Evolutionary conservation across 2,113 vertebrate genomes (phyloP).

Genomic region (Pica pica): DNA sequence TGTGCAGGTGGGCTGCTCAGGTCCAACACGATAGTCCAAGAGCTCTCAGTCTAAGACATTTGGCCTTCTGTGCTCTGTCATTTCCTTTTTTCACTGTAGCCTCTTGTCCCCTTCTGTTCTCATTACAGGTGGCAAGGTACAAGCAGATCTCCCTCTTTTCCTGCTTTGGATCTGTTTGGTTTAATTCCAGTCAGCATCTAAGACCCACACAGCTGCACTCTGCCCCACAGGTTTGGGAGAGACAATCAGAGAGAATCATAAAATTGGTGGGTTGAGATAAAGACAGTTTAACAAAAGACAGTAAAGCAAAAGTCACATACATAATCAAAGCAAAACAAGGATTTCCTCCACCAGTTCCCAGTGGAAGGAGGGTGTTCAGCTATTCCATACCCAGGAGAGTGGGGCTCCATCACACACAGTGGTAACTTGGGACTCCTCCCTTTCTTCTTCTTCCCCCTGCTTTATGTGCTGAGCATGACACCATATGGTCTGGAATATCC

Average conservation of each 20-base stretch:
- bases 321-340: background rate
- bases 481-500: background rate
- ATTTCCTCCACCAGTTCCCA: background rate
- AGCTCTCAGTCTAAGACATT: background rate
- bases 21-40: background rate
- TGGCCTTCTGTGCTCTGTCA: fast-evolving
- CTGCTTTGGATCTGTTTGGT: background rate
- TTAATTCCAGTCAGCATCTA: background rate
- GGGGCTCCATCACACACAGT: background rate
- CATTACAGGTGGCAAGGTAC: fast-evolving
- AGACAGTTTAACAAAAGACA: background rate
- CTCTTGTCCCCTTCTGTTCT: fast-evolving
- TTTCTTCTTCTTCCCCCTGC: background rate
- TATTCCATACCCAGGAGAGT: too few species aligned
- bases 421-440: background rate
- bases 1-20: background rate
- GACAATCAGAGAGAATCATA: background rate
- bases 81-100: background rate
- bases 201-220: background rate
- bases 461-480: background rate
- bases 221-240: background rate
- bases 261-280: background rate
- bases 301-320: background rate
- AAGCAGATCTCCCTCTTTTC: background rate
- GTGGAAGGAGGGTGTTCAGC: background rate